Evolutionary conservation across 2,888 invertebrate genomes (phyloP).

Genomic region (Ceriagrion tenellum): DNA sequence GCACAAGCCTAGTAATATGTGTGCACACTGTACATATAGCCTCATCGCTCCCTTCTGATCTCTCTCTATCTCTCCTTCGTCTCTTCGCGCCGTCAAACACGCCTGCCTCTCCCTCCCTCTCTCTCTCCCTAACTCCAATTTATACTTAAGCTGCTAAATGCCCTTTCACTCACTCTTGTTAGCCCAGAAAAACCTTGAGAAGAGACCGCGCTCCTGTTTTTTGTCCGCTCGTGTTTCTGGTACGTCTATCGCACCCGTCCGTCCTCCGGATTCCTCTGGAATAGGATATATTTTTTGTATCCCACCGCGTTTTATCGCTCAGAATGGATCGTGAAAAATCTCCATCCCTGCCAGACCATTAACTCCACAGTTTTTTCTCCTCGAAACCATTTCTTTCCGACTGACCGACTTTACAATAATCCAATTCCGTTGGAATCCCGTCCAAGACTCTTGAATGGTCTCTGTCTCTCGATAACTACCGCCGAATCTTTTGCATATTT

Average conservation of each 20-base stretch:
- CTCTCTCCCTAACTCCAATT: neutral
- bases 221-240: neutral
- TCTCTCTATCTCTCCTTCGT: too few relatives aligned
- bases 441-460: neutral
- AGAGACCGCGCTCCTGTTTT: neutral
- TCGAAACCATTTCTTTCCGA: constrained; percentile 1
- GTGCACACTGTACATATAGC: too few relatives aligned
- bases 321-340: constrained; percentile 28
- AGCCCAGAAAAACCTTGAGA: neutral
- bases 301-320: neutral
- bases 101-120: neutral
- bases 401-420: constrained; percentile 25
- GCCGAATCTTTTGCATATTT: constrained; percentile 19
- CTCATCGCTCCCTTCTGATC: too few relatives aligned
- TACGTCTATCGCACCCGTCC: neutral
- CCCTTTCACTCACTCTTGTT: constrained; percentile 31
- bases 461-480: neutral
- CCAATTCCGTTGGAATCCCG: neutral
- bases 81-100: neutral
- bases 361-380: neutral
- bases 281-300: neutral
- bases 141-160: neutral
- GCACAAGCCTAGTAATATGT: too few relatives aligned
- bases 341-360: neutral
- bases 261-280: neutral